phyloP scores from a whole-genome alignment of 2,797 vertebrate species.

The Mycteria americana region DNA sequence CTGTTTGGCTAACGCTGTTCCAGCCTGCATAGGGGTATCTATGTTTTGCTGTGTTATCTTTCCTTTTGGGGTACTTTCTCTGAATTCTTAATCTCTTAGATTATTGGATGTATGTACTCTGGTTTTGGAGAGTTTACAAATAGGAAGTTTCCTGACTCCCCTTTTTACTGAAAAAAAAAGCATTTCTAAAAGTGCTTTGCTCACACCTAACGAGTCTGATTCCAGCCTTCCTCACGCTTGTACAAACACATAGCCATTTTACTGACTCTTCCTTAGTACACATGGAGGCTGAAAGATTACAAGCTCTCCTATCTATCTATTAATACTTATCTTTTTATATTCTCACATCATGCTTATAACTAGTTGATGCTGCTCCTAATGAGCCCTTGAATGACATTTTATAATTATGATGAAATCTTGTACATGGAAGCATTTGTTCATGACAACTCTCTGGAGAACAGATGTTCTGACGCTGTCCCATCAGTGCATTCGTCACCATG shows the following conservation, averaged over 20 bases:
- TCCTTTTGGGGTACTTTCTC: neutral
- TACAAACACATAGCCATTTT: neutral
- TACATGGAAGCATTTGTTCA: neutral
- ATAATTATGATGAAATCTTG: neutral
- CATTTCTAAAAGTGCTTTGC: neutral
- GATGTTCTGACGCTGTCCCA: neutral
- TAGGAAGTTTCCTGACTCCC: rapidly evolving
- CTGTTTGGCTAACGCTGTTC: neutral
- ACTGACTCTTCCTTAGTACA: neutral
- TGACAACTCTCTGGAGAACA: neutral
- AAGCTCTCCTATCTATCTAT: neutral
- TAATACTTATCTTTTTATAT: neutral
- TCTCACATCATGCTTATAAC: neutral
- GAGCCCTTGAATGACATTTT: neutral
- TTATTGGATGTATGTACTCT: too few relatives aligned
- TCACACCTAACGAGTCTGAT: neutral
- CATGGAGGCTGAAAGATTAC: neutral
- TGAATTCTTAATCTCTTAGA: neutral
- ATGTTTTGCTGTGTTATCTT: neutral
- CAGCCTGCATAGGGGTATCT: neutral
- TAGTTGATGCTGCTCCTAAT: neutral
- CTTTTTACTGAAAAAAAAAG: neutral
- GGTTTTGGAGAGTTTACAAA: neutral
- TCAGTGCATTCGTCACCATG: rapidly evolving
- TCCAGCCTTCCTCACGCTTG: neutral